Evolutionary conservation across 2,888 invertebrate genomes (phyloP), one percentile per base, ranked within the genome.

Genomic region (Drosophila robusta): DNA sequence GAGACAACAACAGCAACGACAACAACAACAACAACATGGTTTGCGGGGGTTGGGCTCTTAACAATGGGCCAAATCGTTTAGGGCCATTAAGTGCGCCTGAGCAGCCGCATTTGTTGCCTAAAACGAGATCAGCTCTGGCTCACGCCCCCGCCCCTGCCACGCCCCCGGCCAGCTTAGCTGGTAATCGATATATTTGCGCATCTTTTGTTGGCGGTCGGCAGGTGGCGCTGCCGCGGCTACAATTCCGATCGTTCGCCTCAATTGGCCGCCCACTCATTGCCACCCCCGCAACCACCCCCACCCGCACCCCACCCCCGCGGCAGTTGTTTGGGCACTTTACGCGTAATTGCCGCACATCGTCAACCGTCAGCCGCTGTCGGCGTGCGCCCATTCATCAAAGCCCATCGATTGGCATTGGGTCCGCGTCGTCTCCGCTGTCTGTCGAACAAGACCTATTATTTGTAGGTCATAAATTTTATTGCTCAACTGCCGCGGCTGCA

Each of bases 391-490:
- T 85, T 82, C 78, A 87, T 85, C 83, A 81, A 80, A 80, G 81
- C 65, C 38, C 61, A 71, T 79, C 81, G 72, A 75, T 75, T 75
- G 74, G 71, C 76, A 71, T 67, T 71, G 71, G 60, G 58, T 55
- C 46, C 32, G 32, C 58, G 51, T 29, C 26, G 26, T 29, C 51
- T 36, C 22, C 39, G 49, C 61, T 47, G 32, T 45, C 78, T 75
- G 77, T 76, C 77, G 54, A 80, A 85, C 77, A 80, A 86, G 88
- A 81, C 79, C 89, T 86, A 91, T 91, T 90, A 90, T 90, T 90
- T 90, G 90, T 90, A 91, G 90, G 91, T 86, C 90, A 90, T 91
- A 90, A 90, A 91, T 91, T 90, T 90, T 91, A 91, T 90, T 91
- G 89, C 91, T 88, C 79, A 87, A 88, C 90, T 90, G 90, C 83